These are phyloP conservation scores for Anhinga anhinga DNA, from an alignment of 2,113 vertebrate genomes.

Conservation along the genomic window DNA sequence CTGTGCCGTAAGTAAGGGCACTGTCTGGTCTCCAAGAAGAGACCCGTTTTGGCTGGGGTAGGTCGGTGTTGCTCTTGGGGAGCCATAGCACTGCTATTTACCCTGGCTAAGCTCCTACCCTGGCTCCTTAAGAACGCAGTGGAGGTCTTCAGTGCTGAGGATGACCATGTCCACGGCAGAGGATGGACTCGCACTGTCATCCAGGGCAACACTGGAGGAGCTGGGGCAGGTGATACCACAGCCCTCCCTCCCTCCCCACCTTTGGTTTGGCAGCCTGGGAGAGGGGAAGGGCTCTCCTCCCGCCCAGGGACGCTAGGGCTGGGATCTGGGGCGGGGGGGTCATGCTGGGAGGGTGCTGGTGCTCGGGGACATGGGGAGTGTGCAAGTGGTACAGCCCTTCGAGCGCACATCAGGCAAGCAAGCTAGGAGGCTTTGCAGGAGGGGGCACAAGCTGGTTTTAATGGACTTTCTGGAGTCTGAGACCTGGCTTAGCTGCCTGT, in stretches of 20 bases:
- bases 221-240: not conserved
- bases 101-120: not conserved
- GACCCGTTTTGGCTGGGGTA: accelerated
- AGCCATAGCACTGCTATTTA: accelerated
- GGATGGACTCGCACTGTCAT: not conserved
- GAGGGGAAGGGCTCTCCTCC: not conserved
- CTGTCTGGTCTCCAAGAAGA: not conserved
- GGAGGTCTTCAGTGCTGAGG: not conserved
- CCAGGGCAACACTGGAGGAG: not conserved
- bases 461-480: not conserved
- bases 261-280: not conserved
- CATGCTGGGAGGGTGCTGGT: not conserved
- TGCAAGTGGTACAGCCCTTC: accelerated
- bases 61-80: accelerated
- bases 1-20: not conserved
- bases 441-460: not conserved
- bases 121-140: not conserved
- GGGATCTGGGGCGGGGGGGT: not conserved
- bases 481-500: not conserved
- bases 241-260: accelerated
- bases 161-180: accelerated
- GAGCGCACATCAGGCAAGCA: accelerated
- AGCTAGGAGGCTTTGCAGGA: not conserved
- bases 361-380: accelerated
- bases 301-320: accelerated